phyloP scores from a whole-genome alignment of 53 echinoderm and acorn worm genomes.

The Echinarachnius parma region DNA sequence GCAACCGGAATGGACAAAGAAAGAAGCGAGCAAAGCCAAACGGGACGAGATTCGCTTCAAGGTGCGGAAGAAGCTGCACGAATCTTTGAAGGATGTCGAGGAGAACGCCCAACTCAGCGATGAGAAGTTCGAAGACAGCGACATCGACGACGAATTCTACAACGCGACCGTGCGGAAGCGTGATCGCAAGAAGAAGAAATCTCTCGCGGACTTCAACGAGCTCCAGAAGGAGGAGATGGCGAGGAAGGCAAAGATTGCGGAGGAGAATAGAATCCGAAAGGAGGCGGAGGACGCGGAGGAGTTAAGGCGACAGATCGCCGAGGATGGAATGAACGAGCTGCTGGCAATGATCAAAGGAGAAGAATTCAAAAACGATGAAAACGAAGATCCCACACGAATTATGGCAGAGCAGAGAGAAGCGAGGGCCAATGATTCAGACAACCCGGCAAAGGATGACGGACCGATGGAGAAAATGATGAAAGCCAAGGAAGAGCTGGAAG shows the following conservation, averaged over 20 bases:
- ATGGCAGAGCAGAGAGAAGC: neutral
- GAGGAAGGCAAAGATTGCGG: constrained; percentile 19
- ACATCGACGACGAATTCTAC: constrained; percentile 51
- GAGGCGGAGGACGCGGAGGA: constrained; percentile 23
- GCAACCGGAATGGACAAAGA: constrained; percentile 33
- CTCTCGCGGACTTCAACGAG: constrained; percentile 30
- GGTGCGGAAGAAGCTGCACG: constrained; percentile 18
- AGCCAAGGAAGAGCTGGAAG: neutral
- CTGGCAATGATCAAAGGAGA: constrained; percentile 38
- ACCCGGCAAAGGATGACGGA: neutral
- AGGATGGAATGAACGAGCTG: constrained; percentile 26
- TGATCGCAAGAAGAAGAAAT: constrained; percentile 31
- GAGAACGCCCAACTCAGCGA: constrained; percentile 16
- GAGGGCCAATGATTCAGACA: neutral
- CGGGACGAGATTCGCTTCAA: constrained; percentile 12
- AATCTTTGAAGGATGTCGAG: constrained; percentile 25
- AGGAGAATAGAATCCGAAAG: neutral
- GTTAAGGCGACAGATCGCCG: constrained; percentile 16
- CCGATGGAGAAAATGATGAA: neutral
- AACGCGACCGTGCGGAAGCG: constrained; percentile 30
- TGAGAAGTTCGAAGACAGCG: constrained; percentile 41
- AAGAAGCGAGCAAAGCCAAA: constrained; percentile 7
- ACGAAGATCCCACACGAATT: neutral
- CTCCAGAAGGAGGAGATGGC: constrained; percentile 43
- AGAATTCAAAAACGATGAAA: constrained; percentile 1